Conservation (phyloP, 2,888 invertebrate genomes). For the Eilema caniola region DNA sequence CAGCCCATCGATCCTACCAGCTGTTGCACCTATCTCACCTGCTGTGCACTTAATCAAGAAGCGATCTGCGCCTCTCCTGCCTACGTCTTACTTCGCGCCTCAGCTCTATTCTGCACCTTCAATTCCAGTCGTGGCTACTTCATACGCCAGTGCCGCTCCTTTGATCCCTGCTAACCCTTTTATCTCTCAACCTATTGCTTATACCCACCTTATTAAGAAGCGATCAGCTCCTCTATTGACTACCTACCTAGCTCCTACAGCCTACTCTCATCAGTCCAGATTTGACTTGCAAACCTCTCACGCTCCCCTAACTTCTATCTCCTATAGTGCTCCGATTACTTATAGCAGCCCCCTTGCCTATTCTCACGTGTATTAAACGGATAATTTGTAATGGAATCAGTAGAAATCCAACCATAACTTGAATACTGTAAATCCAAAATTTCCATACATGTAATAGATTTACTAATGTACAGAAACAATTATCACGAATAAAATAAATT, state of each 20-base stretch:
- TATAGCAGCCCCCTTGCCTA: slow-evolving; percentile 30
- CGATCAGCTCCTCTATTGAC: slow-evolving; percentile 31
- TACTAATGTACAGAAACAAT: slow-evolving; percentile 30
- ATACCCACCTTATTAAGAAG: slow-evolving; percentile 31
- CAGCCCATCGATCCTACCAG: slow-evolving; percentile 43
- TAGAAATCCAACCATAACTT: slow-evolving; percentile 8
- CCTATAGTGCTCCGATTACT: slow-evolving; percentile 44
- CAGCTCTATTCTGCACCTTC: slow-evolving; percentile 55
- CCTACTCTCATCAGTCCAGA: slow-evolving; percentile 53
- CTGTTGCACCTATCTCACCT: slow-evolving; percentile 48
- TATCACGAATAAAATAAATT: slow-evolving; percentile 32
- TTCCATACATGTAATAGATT: slow-evolving; percentile 28
- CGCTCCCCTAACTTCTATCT: slow-evolving; percentile 48
- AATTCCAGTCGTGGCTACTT: slow-evolving; percentile 58
- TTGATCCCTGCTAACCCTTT: slow-evolving; percentile 60
- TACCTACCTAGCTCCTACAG: slow-evolving; percentile 30
- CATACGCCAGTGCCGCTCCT: slow-evolving; percentile 59
- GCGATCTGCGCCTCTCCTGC: slow-evolving; percentile 58
- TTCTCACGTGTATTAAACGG: slow-evolving; percentile 33
- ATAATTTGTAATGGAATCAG: not conserved
- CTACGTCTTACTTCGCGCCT: slow-evolving; percentile 51
- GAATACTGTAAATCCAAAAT: slow-evolving; percentile 37
- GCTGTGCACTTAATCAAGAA: slow-evolving; percentile 71
- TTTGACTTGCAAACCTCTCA: slow-evolving; percentile 53
- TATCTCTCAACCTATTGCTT: slow-evolving; percentile 23